These are phyloP conservation scores for Drosophila merina DNA, from an alignment of 2,888 invertebrate species.

Conservation along the genomic window DNA sequence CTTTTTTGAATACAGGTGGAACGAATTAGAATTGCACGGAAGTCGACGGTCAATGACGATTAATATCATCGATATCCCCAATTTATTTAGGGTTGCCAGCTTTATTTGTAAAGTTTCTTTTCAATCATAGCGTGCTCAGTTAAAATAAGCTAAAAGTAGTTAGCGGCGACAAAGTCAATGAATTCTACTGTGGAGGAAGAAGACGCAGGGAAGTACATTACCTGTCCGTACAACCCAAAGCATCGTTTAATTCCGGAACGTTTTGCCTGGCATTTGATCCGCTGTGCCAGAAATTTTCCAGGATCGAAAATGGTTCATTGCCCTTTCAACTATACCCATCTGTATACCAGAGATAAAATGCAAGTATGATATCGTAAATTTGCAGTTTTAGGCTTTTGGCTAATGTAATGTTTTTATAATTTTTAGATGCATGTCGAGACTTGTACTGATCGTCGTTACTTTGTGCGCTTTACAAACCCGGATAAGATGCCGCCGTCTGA, in stretches of 20 bases:
- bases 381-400: too few relatives aligned
- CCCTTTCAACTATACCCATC: conserved; percentile 86
- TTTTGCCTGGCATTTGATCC: conserved; percentile 85
- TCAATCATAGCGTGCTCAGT: neutral
- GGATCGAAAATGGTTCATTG: conserved; percentile 84
- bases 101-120: neutral
- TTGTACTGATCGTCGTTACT: conserved; percentile 58
- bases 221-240: conserved; percentile 86
- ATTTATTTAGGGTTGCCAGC: neutral
- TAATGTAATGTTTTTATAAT: neutral
- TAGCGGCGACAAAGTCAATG: neutral
- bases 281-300: conserved; percentile 85
- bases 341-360: conserved; percentile 84
- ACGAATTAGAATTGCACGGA: too few relatives aligned
- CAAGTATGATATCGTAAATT: conserved; percentile 38
- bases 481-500: conserved; percentile 49
- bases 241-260: conserved; percentile 85
- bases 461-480: conserved; percentile 42
- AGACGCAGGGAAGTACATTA: conserved; percentile 54
- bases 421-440: conserved; percentile 61
- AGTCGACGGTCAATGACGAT: neutral
- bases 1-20: too few relatives aligned
- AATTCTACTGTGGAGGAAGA: neutral
- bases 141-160: too few relatives aligned
- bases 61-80: neutral